phyloP scores from a whole-genome alignment of 1,140 invertebrate species.

The Lerema accius region DNA sequence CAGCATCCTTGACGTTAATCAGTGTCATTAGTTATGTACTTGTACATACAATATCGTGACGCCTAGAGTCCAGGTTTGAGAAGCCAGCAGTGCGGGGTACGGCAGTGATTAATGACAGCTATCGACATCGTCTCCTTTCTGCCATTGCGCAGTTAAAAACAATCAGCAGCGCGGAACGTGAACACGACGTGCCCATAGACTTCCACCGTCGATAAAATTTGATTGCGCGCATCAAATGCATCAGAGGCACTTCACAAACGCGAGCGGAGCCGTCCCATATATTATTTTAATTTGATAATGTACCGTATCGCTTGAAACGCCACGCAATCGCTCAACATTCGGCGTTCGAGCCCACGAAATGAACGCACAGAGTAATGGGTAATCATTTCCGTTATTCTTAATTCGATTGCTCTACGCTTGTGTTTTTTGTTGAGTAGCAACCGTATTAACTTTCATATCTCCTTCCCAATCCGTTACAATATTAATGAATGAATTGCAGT shows the following conservation, averaged over 20 bases:
- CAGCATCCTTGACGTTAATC: no score
- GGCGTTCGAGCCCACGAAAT: background rate
- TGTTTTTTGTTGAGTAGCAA: background rate
- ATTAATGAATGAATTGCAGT: background rate
- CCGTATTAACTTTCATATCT: background rate
- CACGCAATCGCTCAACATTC: background rate
- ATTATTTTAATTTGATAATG: background rate
- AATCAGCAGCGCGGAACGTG: background rate
- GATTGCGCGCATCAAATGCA: conserved; percentile 12
- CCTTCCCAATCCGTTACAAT: background rate
- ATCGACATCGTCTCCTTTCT: background rate
- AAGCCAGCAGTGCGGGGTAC: no score
- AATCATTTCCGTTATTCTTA: background rate
- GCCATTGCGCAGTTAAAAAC: background rate
- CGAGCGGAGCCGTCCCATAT: background rate
- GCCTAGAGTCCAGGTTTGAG: no score
- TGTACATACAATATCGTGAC: no score
- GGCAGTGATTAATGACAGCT: no score
- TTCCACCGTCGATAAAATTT: background rate
- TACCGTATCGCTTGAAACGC: background rate
- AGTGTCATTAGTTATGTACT: no score
- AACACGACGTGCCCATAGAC: background rate
- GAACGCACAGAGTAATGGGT: background rate
- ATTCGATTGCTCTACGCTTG: background rate
- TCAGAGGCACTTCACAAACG: conserved; percentile 1